A percentile compares a stretch with the other conserved stretches of the same genome.
Evolutionary conservation across 2,888 invertebrate genomes (phyloP).

Genomic region (Andrena trimmerana): DNA sequence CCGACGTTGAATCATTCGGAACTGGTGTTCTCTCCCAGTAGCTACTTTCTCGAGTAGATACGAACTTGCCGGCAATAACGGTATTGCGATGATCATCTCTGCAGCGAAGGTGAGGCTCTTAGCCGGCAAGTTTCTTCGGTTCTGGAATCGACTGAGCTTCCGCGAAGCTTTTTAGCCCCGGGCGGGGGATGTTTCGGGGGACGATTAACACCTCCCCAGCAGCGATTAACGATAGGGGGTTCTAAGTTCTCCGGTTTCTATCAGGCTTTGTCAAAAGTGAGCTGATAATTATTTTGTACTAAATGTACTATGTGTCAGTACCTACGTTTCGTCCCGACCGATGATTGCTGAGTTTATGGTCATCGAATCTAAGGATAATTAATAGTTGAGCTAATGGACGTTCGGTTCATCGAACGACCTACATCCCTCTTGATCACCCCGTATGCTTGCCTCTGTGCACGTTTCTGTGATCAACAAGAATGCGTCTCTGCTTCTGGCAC

Average conservation of each 20-base stretch:
- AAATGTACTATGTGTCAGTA: not conserved
- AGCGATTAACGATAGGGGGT: not conserved
- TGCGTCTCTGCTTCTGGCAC: constrained; percentile 31
- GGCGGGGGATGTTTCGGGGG: not conserved
- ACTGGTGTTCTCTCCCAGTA: constrained; percentile 45
- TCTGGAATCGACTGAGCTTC: constrained; percentile 1
- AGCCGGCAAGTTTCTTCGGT: constrained; percentile 14
- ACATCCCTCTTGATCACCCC: not conserved
- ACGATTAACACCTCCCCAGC: constrained; percentile 21
- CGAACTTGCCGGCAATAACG: constrained; percentile 45
- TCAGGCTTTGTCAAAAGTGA: not conserved
- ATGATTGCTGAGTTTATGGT: not conserved
- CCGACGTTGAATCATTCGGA: constrained; percentile 53
- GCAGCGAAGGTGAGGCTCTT: constrained; percentile 16
- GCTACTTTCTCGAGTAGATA: constrained; percentile 44
- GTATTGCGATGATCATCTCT: constrained; percentile 42
- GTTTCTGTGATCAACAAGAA: constrained; percentile 30
- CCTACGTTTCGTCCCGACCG: too few species aligned
- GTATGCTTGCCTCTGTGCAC: not conserved
- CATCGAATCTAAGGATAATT: not conserved
- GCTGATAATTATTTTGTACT: not conserved
- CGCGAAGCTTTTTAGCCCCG: not conserved
- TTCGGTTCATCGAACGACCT: not conserved
- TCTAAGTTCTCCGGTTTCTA: not conserved
- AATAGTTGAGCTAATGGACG: constrained; percentile 4